Base-by-base conservation (phyloP, 2,888 invertebrate genomes). In the Pachliopta kotzebuea region DNA sequence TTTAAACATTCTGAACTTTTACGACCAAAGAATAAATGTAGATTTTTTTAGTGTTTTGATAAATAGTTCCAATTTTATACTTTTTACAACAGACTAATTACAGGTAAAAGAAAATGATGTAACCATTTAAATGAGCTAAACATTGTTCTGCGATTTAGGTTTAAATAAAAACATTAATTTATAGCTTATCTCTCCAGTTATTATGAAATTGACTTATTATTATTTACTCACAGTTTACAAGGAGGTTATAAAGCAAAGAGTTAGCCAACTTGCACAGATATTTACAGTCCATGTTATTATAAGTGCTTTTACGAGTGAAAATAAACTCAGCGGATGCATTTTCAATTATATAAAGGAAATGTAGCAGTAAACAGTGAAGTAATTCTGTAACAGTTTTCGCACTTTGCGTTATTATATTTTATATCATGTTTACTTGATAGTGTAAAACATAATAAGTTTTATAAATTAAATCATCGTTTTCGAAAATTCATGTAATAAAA, bases 281-380 rank as follows among this genome's bases (percentile, higher is more conserved):
- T 62, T 68, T 63, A 62, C 63, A 62, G 63, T 67, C 63, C 62
- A 62, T 52, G 50, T 52, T 52, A 52, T 52, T 52, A 21, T 60
- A 70, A 70, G 68, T 67, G 68, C 67, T 68, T 72, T 74, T 71
- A 73, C 64, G 67, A 72, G 74, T 75, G 72, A 70, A 74, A 72
- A 73, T 70, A 73, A 74, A 71, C 69, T 65, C 71, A 76, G 69
- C 83, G 81, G 81, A 84, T 79, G 77, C 74, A 65, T 71, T 74
- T 76, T 78, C 75, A 79, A 83, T 84, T 81, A 84, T 68, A 63
- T 69, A 72, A 69, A 74, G 82, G 82, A 84, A 79, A 70, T 74
- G 61, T 58, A 67, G 23, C 37, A 26, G 55, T 62, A n/a, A 55
- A 37, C 24, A 31, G 50, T 60, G 23, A 62, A 59, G 26, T 56